phyloP scores from a whole-genome alignment of 1,140 invertebrate species.

The Papilio dardanus region DNA sequence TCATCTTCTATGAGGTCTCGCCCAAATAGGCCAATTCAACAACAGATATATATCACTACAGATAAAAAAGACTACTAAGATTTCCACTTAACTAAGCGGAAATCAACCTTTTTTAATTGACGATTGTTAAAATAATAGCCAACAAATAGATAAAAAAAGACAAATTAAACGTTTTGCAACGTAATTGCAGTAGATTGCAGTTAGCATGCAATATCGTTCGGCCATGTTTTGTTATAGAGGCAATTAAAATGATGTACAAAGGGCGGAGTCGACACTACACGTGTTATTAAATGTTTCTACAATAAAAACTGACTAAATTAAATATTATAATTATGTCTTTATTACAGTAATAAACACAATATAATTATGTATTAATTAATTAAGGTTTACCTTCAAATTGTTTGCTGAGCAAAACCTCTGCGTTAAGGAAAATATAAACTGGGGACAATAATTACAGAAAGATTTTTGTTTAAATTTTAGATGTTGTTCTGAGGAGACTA shows the following conservation, averaged over 20 bases:
- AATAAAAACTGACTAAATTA: neutral
- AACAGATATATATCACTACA: too few species aligned
- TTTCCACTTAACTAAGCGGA: neutral
- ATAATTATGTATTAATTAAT: too few species aligned
- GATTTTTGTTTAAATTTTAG: too few species aligned
- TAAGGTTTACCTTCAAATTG: too few species aligned
- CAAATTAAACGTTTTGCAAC: constrained; percentile 21
- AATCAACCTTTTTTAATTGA: constrained; percentile 5
- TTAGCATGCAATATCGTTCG: neutral
- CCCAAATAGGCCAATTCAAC: too few species aligned
- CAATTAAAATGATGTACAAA: constrained; percentile 1
- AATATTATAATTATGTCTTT: neutral
- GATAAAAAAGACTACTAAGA: too few species aligned
- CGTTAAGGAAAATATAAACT: too few species aligned
- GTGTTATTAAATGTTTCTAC: neutral
- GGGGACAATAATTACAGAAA: too few species aligned
- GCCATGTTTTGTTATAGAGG: constrained; percentile 14
- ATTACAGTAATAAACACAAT: constrained; percentile 1
- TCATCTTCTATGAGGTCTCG: too few species aligned
- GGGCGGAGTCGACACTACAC: neutral
- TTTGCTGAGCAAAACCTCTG: too few species aligned
- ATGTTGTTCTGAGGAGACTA: too few species aligned
- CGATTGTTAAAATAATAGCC: neutral
- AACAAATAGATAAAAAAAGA: neutral
- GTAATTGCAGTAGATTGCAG: constrained; percentile 12